Percentiles rank a stretch among this genome's conserved stretches.
Conservation (phyloP, 2,888 invertebrate genomes). For the Cacoxenus indagator region DNA sequence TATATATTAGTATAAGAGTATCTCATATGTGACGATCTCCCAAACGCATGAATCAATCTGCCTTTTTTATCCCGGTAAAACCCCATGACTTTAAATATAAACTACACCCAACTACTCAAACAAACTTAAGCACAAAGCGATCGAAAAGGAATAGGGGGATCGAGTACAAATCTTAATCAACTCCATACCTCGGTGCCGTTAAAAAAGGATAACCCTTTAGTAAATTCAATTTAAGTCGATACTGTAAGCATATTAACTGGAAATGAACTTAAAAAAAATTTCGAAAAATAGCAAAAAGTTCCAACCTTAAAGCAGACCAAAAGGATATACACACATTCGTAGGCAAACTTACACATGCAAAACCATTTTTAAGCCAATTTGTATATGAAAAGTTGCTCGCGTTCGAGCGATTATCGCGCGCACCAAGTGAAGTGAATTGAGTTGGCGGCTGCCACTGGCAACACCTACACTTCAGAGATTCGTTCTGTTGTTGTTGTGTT, state of each 20-base stretch:
- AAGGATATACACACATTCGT: slow-evolving; percentile 1
- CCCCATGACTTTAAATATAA: too few species aligned
- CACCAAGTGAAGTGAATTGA: slow-evolving; percentile 1
- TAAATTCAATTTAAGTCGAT: background rate
- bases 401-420: slow-evolving; percentile 15
- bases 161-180: slow-evolving; percentile 4
- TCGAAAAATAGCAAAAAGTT: background rate
- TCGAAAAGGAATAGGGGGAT: too few species aligned
- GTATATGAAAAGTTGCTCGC: background rate
- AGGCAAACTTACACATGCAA: slow-evolving; percentile 9
- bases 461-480: slow-evolving; percentile 64
- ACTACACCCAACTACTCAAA: too few species aligned
- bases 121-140: too few species aligned
- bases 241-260: slow-evolving; percentile 24
- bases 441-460: slow-evolving; percentile 54
- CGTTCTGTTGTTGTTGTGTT: slow-evolving; percentile 37
- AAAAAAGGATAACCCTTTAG: background rate
- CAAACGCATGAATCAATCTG: too few species aligned
- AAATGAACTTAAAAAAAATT: slow-evolving; percentile 3
- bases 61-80: too few species aligned
- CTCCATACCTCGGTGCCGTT: background rate
- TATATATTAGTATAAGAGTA: too few species aligned
- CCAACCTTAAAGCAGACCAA: background rate
- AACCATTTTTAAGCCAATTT: slow-evolving; percentile 15
- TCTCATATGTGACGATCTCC: too few species aligned